Base-by-base conservation (phyloP, 1,140 invertebrate species). In the Drosophila mayri region DNA sequence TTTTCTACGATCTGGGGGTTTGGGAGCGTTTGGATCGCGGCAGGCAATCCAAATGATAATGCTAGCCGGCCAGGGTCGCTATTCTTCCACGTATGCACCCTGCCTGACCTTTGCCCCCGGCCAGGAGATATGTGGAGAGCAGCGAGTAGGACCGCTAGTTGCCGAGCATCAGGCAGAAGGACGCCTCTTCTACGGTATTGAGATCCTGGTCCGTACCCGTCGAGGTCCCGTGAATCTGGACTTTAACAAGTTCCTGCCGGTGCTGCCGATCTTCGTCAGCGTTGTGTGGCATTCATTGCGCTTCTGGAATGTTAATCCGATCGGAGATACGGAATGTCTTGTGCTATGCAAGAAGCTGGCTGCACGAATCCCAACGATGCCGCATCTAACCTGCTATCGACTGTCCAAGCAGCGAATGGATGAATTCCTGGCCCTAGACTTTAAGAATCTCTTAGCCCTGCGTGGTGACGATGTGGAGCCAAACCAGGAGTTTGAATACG, bases 161-260 rank as follows among this genome's bases (percentile, higher is more conserved):
- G 40, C 18, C 0, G 46, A 46, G 3, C 47, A 46, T 2, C 76
- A 66, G 3, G 30, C 20, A 0, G 12, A 20, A 1, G 4, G 32
- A 1, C 49, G 66, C 14, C 63, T 90, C 78, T 90, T 74, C 59
- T 90, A 81, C 50, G 86, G 78, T 30, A 71, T 90, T 28, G 85
- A 90, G 54, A 16, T 90, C 9, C 46, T 60, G 16, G 57, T 57
- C 14, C 38, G 20, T 0, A 1, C 22, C 7, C 0, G n/a, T 0
- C 37, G 30, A 2, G 22, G 14, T 0, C 35, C 46, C 6, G 18
- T 49, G 11, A 32, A 30, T 5, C 11, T 90, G 37, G 67, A 90
- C 62, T 90, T 90, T 10, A 72, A 81, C 16, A 1, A 18, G 1
- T 90, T 81, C 40, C 63, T 76, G 40, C 81, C 86, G 9, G 38